Conservation (phyloP, 2,113 vertebrate species). For the Ictalurus furcatus region DNA sequence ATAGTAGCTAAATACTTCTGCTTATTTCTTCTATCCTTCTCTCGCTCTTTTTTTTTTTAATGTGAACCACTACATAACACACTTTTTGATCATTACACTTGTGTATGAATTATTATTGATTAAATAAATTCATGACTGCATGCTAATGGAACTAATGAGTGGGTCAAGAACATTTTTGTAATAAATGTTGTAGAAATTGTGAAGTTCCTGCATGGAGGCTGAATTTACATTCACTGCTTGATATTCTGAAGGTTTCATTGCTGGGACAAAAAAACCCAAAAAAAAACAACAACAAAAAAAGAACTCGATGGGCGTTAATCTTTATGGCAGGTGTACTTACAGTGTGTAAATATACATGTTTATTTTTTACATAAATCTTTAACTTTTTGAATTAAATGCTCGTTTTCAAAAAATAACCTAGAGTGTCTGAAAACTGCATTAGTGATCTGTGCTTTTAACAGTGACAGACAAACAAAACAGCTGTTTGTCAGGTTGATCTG, state of each 20-base stretch:
- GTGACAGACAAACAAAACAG: background rate
- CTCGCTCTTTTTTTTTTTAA: conserved; percentile 41
- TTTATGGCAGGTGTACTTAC: background rate
- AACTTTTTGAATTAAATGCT: conserved; percentile 4
- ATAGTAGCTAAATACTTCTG: conserved; percentile 10
- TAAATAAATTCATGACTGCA: conserved; percentile 32
- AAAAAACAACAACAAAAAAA: background rate
- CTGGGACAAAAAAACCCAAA: background rate
- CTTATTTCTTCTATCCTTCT: conserved; percentile 1
- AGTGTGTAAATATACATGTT: conserved; percentile 34
- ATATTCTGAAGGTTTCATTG: conserved; percentile 2
- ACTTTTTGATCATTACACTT: conserved; percentile 53
- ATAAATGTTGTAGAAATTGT: conserved; percentile 38
- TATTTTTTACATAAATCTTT: conserved; percentile 26
- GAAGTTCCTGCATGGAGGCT: conserved; percentile 43
- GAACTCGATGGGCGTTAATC: background rate
- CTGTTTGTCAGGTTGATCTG: conserved; percentile 1
- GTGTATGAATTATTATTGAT: conserved; percentile 44
- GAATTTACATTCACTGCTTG: conserved; percentile 38
- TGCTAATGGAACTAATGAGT: conserved; percentile 45
- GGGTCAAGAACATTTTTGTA: conserved; percentile 45
- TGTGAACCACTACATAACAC: conserved; percentile 54
- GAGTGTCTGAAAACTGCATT: background rate
- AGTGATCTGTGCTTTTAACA: background rate
- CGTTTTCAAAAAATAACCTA: background rate